Percentiles rank a stretch among this genome's conserved stretches.
Conservation (phyloP, 2,113 vertebrate genomes). For the Hemiprocne comata region DNA sequence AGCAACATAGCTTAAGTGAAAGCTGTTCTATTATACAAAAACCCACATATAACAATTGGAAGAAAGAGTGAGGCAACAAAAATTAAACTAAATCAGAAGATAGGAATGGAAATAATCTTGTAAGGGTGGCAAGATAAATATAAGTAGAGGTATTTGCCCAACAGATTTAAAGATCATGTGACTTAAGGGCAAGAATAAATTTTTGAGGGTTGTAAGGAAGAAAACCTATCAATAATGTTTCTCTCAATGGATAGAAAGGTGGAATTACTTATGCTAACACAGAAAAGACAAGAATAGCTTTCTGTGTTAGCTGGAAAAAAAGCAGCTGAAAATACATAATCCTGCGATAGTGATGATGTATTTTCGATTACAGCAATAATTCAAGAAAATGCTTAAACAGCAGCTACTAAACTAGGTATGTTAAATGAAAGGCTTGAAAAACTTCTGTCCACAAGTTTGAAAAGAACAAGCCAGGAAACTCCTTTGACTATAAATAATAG, state of each 20-base stretch:
- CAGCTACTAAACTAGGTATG: slow-evolving; percentile 11
- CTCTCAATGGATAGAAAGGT: not conserved
- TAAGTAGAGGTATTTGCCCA: not conserved
- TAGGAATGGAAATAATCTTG: not conserved
- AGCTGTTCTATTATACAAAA: not conserved
- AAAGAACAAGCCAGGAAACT: slow-evolving; percentile 7
- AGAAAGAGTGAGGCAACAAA: not conserved
- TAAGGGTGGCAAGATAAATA: not conserved
- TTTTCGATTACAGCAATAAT: slow-evolving; percentile 46
- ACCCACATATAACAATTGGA: not conserved
- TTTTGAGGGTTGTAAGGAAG: not conserved
- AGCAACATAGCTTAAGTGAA: slow-evolving; percentile 36
- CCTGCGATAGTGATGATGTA: not conserved
- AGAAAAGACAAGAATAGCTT: not conserved
- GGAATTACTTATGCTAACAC: not conserved
- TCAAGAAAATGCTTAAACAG: slow-evolving; percentile 39
- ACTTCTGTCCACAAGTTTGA: slow-evolving; percentile 18
- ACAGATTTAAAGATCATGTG: not conserved
- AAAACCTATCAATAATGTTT: not conserved
- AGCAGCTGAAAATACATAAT: not conserved
- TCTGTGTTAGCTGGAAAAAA: slow-evolving; percentile 22
- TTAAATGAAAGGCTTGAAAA: slow-evolving; percentile 31
- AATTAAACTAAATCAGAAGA: slow-evolving; percentile 44
- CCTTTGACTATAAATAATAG: not conserved
- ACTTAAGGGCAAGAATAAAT: not conserved